Base-by-base conservation (phyloP, 2,797 vertebrate genomes). In the Strix occidentalis region DNA sequence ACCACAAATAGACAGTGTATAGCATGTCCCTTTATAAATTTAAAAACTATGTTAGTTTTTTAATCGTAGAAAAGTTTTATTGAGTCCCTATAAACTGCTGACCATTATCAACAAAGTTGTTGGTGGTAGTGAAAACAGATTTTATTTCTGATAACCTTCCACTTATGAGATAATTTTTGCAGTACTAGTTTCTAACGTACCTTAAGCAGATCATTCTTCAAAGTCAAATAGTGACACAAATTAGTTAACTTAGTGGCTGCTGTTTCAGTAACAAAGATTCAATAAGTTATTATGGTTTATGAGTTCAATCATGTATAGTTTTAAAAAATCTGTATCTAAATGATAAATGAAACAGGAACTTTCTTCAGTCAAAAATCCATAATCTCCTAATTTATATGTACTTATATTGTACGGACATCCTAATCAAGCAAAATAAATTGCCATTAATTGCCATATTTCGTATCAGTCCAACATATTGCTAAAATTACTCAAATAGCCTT, bases 351-450 rank as follows among this genome's bases (percentile, higher is more conserved):
- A 92, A 82, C 8, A 64, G 16, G 71, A 75, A 56, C 41, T 80
- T 79, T 66, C 75, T 92, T 87, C 61, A 87, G 26, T 64, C 61
- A 91, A 93, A 93, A 91, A 78, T 90, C 84, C 26, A 61, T 87
- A 80, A 69, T 54, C 5, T 70, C 33, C 33, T 56, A 70, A 79
- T 80, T 60, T 41, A 86, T 54, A 65, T 54, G 41, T 41, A 57
- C 10, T 72, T 82, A 72, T 10, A 86, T 74, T 60, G 86, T 35
- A 75, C 0, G 1, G 51, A 64, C 33, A 77, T 56, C 6, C 31
- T 74, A 92, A 82, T 74, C 76, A 71, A 87, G 65, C 8, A 92
- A 85, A 45, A 85, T 29, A 84, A 83, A 92, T 68, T 63, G 31
- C 10, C 23, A 56, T 31, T 50, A 75, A 18, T 56, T 57, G 21